Evolutionary conservation across 2,113 vertebrate genomes (phyloP).

Genomic region (Seriola dumerili): DNA sequence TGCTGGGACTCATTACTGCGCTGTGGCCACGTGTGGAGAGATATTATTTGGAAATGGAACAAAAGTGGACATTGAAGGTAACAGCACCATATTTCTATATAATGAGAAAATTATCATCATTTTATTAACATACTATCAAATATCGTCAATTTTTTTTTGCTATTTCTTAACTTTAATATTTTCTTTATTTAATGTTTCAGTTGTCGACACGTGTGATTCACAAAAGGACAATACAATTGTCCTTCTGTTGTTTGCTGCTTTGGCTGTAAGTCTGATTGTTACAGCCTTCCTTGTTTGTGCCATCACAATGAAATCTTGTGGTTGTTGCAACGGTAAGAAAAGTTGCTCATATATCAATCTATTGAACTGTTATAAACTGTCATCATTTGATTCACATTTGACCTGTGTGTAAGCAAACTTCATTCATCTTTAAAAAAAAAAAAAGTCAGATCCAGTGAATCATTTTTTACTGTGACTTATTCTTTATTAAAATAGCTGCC

Average conservation of each 20-base stretch:
- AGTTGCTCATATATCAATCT: not conserved
- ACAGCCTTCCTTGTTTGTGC: slow-evolving; percentile 2
- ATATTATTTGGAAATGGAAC: slow-evolving; percentile 53
- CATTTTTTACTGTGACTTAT: not conserved
- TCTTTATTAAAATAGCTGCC: not conserved
- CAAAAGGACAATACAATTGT: not conserved
- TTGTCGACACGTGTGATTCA: not conserved
- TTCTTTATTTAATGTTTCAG: not conserved
- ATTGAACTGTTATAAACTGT: not conserved
- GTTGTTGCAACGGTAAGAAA: slow-evolving; percentile 20
- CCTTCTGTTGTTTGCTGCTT: not conserved
- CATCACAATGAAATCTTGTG: not conserved
- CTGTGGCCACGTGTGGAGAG: slow-evolving; percentile 50
- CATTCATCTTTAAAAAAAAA: not conserved
- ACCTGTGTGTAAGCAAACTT: too few relatives aligned
- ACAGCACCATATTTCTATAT: not conserved
- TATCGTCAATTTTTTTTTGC: not conserved
- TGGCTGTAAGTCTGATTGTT: slow-evolving; percentile 19
- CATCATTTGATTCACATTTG: too few relatives aligned
- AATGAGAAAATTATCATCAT: not conserved
- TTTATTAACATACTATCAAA: too few relatives aligned
- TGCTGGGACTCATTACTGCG: slow-evolving; percentile 58
- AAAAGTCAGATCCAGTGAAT: too few relatives aligned
- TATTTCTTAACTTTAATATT: not conserved
- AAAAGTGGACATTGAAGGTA: slow-evolving; percentile 41